Conservation (phyloP, 2,113 vertebrate genomes). For the Hydrochoerus hydrochaeris region DNA sequence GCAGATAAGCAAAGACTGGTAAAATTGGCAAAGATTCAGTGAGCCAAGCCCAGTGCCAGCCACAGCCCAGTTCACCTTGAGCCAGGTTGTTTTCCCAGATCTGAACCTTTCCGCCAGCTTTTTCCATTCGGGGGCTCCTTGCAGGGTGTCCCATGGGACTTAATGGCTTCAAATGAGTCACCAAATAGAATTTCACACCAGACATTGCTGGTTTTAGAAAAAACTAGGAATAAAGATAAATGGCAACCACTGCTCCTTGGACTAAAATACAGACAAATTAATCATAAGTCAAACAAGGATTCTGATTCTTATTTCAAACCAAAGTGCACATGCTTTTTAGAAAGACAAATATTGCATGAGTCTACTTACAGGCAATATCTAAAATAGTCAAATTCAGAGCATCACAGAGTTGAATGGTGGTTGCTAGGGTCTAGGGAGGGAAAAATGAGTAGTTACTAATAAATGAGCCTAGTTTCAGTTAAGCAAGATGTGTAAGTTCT, state of each 20-base stretch:
- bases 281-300: constrained; percentile 33
- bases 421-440: not conserved
- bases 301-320: constrained; percentile 73
- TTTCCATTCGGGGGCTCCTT: not conserved
- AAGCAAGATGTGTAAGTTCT: not conserved
- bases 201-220: constrained; percentile 42
- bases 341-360: not conserved
- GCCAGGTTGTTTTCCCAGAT: not conserved
- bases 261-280: not conserved
- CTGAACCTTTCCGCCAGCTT: not conserved
- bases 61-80: not conserved
- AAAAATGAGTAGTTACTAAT: not conserved
- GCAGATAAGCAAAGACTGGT: not conserved
- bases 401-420: not conserved
- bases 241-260: not conserved
- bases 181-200: not conserved
- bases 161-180: not conserved
- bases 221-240: constrained; percentile 60
- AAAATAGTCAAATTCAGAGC: not conserved
- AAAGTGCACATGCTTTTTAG: constrained; percentile 64
- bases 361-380: not conserved
- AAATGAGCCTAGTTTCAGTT: not conserved
- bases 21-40: not conserved
- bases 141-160: not conserved
- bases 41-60: not conserved